Evolutionary conservation across 2,113 vertebrate genomes (phyloP).

Genomic region (Microtus pennsylvanicus): DNA sequence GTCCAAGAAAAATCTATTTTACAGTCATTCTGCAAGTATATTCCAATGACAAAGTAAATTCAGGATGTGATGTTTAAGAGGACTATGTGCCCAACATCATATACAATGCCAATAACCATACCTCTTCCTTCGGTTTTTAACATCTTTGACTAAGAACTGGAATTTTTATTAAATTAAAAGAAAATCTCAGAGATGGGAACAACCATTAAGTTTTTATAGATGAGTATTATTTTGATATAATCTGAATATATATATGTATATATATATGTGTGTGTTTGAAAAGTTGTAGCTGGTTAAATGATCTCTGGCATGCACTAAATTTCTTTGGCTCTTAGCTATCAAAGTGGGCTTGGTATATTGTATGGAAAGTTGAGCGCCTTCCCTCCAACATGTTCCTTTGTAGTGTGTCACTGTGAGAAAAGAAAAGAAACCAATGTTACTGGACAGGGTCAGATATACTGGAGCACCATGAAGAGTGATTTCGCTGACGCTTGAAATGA

Average conservation of each 20-base stretch:
- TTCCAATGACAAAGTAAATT: background rate
- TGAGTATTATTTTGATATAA: background rate
- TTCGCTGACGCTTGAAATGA: background rate
- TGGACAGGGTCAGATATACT: background rate
- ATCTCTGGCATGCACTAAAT: background rate
- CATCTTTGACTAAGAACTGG: background rate
- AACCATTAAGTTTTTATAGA: background rate
- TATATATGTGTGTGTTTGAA: background rate
- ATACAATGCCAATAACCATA: background rate
- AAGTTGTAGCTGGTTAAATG: background rate
- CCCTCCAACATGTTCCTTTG: background rate
- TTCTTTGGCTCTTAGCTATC: background rate
- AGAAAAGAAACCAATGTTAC: background rate
- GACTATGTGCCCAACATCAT: background rate
- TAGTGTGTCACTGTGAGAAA: background rate
- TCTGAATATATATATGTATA: too few relatives aligned
- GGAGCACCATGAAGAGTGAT: background rate
- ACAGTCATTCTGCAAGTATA: background rate
- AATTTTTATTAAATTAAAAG: background rate
- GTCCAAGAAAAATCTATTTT: conserved; percentile 34
- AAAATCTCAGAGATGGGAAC: background rate
- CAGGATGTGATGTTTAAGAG: background rate
- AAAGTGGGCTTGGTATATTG: background rate
- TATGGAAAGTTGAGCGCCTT: background rate
- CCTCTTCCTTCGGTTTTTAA: background rate